phyloP scores from a whole-genome alignment of 2,113 vertebrate genomes.

The Apodemus sylvaticus region DNA sequence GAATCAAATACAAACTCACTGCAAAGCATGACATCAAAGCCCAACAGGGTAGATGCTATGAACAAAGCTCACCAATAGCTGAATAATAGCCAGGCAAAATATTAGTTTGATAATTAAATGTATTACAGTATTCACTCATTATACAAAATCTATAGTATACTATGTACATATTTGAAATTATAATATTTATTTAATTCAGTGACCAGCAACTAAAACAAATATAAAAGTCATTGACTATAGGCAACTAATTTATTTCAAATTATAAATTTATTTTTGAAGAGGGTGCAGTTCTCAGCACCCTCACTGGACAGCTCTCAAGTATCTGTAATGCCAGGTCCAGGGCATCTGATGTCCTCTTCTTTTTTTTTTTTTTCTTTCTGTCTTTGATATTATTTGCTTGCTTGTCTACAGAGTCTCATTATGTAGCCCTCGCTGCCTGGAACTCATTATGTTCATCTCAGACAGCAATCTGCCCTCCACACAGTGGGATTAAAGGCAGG shows the following conservation, averaged over 20 bases:
- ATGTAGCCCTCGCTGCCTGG: neutral
- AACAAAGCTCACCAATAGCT: neutral
- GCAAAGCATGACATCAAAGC: neutral
- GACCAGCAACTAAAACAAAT: neutral
- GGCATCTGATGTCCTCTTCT: neutral
- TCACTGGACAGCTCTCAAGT: neutral
- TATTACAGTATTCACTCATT: neutral
- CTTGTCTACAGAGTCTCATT: neutral
- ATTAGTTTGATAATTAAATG: neutral
- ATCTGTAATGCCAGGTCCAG: neutral
- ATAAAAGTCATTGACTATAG: neutral
- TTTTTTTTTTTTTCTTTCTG: neutral
- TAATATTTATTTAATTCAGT: neutral
- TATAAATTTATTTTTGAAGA: neutral
- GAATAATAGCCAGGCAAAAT: neutral
- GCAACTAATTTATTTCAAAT: conserved; percentile 20
- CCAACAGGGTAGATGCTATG: neutral
- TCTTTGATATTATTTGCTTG: neutral
- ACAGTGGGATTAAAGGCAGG: neutral
- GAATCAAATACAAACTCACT: neutral
- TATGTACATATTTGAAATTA: neutral
- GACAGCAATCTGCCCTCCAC: neutral
- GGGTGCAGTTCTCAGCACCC: neutral
- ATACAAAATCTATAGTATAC: neutral
- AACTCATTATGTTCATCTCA: neutral